Base-by-base conservation (phyloP, 2,888 invertebrate species). In the Pogonocherus hispidulus region DNA sequence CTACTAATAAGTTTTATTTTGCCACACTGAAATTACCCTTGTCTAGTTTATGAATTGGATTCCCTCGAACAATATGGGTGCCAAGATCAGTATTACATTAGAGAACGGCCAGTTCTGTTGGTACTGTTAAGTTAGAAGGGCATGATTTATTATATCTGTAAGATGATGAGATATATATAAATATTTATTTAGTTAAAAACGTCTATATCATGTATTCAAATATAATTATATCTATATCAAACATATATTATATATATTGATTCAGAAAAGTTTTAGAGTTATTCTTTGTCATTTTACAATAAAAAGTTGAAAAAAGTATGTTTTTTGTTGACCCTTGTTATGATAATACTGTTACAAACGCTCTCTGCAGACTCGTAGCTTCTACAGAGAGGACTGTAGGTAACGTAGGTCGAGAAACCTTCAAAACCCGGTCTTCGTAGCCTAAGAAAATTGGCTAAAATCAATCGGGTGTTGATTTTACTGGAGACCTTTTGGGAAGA, bases 221-320 rank as follows among this genome's bases (percentile, higher is more conserved):
- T 82, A 84, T 80, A 83, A 84, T 81, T 82, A 82, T 83, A 83
- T 82, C 81, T 84, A 84, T 84, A 84, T 84, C 84, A 82, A 82
- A 82, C 81, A 79, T 83, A 80, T 79, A 80, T 82, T 82, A 80
- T 78, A 79, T 82, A 41, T 41, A 41, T 41, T 41, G 78, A 84
- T 84, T 84, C 81, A 81, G 82, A 83, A 87, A 68, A 88, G 88
- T 88, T 89, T 89, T 90, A 90, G 90, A 89, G 88, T 89, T 90
- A 90, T 90, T 90, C 89, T 90, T 90, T 90, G 90, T 90, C 89
- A 90, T 90, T 90, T 90, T 90, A 89, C 90, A 90, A 90, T 90
- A 90, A 90, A 90, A 90, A 76, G 75, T 78, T 78, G 72, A 78
- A 71, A 77, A 22, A 20, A 9, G 41, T n/a, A 8, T 6, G 19